A percentile compares a stretch with the other conserved stretches of the same genome.
These are phyloP conservation scores for Nasonia vitripennis DNA, from an alignment of 1,140 invertebrate species.

Conservation along the genomic window DNA sequence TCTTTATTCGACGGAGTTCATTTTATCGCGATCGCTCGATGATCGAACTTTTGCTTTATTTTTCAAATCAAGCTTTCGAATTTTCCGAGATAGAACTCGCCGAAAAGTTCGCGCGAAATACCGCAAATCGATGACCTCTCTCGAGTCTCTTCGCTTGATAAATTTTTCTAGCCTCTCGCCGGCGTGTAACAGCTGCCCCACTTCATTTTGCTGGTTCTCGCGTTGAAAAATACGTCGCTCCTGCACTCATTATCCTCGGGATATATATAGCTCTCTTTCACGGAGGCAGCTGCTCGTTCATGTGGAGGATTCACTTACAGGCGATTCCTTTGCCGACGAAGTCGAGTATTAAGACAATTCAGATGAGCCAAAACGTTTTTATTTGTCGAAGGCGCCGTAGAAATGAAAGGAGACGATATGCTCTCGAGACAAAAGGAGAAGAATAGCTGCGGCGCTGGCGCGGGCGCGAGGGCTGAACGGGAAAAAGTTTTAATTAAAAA, in stretches of 20 bases:
- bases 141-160: background rate
- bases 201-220: background rate
- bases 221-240: background rate
- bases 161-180: background rate
- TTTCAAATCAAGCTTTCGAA: background rate
- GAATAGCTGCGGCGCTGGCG: background rate
- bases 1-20: background rate
- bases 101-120: background rate
- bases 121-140: background rate
- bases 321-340: background rate
- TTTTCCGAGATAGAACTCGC: too few relatives aligned
- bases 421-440: background rate
- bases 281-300: background rate
- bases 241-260: background rate
- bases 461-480: too few relatives aligned
- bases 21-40: background rate
- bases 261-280: background rate
- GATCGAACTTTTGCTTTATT: background rate
- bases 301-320: background rate
- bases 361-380: background rate
- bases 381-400: background rate
- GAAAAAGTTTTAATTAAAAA: slow-evolving; percentile 1
- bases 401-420: background rate
- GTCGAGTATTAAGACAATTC: too few relatives aligned
- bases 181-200: background rate